phyloP scores from a whole-genome alignment of 2,797 vertebrate genomes.

The Alfaro cultratus region DNA sequence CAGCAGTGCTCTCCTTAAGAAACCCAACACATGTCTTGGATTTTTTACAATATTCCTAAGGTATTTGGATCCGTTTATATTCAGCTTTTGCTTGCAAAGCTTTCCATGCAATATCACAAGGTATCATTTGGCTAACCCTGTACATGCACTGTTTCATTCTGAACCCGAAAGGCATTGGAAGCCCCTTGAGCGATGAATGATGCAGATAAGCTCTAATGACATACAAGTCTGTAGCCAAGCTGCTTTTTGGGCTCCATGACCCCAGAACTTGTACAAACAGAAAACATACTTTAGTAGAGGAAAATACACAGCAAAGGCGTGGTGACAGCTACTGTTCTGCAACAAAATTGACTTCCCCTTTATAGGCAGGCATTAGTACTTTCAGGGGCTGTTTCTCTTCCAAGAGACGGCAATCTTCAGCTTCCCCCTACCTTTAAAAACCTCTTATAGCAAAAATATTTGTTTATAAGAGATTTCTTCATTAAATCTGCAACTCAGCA shows the following conservation, averaged over 20 bases:
- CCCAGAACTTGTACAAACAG: constrained; percentile 47
- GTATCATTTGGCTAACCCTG: constrained; percentile 19
- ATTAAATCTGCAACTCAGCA: constrained; percentile 17
- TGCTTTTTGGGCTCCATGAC: constrained; percentile 25
- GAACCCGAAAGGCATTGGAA: constrained; percentile 6
- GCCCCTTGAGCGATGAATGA: constrained; percentile 31
- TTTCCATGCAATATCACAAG: constrained; percentile 27
- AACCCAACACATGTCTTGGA: constrained; percentile 23
- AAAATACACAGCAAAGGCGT: background rate
- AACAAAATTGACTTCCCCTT: constrained; percentile 28
- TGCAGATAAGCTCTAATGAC: constrained; percentile 48
- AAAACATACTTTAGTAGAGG: constrained; percentile 15
- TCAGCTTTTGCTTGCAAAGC: constrained; percentile 33
- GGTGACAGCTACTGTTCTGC: constrained; percentile 20
- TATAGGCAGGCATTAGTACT: constrained; percentile 11
- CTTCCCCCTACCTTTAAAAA: background rate
- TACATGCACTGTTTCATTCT: background rate
- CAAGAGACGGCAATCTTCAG: background rate
- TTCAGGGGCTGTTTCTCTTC: background rate
- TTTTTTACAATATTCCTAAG: constrained; percentile 23
- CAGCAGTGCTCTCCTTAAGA: constrained; percentile 32
- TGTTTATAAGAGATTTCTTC: constrained; percentile 12
- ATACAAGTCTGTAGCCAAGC: constrained; percentile 40
- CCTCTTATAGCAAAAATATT: background rate
- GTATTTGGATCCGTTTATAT: constrained; percentile 29